Conservation (phyloP, 2,888 invertebrate genomes). For the Ferdinandea cuprea region DNA sequence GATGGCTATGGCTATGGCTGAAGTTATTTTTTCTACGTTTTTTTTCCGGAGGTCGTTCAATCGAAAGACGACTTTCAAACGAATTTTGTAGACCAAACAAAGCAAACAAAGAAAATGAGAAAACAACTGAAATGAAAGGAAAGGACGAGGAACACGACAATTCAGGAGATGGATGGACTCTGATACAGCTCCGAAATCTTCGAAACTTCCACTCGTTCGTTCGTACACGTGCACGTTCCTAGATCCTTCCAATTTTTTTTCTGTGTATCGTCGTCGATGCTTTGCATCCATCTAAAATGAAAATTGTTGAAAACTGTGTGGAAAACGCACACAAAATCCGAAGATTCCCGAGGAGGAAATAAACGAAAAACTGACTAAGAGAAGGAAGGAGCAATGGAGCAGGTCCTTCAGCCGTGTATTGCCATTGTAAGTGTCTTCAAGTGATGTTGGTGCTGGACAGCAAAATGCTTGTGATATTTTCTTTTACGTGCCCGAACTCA, state of each 20-base stretch:
- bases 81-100: slow-evolving; percentile 35
- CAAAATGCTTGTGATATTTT: slow-evolving; percentile 42
- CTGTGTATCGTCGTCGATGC: slow-evolving; percentile 34
- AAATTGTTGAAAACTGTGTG: slow-evolving; percentile 37
- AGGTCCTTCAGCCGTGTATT: slow-evolving; percentile 55
- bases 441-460: slow-evolving; percentile 56
- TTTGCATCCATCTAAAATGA: slow-evolving; percentile 44
- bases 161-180: slow-evolving; percentile 41
- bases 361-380: slow-evolving; percentile 2
- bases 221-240: neutral
- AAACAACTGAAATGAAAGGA: slow-evolving; percentile 2
- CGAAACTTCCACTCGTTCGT: slow-evolving; percentile 18
- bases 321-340: slow-evolving; percentile 24
- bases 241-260: slow-evolving; percentile 12
- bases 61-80: slow-evolving; percentile 43
- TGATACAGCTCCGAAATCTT: slow-evolving; percentile 37
- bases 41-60: slow-evolving; percentile 24
- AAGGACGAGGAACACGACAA: slow-evolving; percentile 22
- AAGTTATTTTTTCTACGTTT: neutral
- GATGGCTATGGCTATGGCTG: neutral
- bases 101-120: slow-evolving; percentile 41
- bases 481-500: slow-evolving; percentile 29
- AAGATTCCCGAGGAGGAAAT: slow-evolving; percentile 12
- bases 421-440: slow-evolving; percentile 65
- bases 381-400: neutral